phyloP scores from a whole-genome alignment of 1,140 invertebrate species.

The Zaprionus taronus region DNA sequence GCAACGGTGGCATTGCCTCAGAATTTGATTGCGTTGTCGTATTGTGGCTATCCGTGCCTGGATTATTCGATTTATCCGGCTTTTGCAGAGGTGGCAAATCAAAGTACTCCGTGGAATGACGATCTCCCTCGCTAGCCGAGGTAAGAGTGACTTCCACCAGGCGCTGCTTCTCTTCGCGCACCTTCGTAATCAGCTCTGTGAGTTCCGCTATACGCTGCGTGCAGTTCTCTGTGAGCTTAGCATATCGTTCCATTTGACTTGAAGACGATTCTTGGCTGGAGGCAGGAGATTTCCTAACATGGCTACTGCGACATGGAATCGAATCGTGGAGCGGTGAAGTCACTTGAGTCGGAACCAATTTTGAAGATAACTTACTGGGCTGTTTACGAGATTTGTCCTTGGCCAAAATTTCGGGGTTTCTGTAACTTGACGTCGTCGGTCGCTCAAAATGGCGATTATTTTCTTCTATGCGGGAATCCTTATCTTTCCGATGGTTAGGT shows the following conservation, averaged over 20 bases:
- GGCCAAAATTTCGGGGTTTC: not conserved
- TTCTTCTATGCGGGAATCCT: not conserved
- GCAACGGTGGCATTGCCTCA: constrained; percentile 59
- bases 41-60: constrained; percentile 16
- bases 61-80: constrained; percentile 10
- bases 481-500: not conserved
- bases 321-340: not conserved
- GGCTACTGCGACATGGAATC: not conserved
- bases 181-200: constrained; percentile 73
- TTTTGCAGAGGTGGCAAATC: constrained; percentile 55
- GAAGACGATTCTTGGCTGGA: constrained; percentile 18
- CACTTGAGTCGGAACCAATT: not conserved
- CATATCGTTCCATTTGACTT: constrained; percentile 62
- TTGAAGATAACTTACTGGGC: not conserved
- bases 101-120: constrained; percentile 78
- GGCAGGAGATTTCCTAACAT: not conserved
- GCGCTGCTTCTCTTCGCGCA: constrained; percentile 79
- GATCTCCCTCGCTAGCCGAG: constrained; percentile 71
- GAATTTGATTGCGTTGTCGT: constrained; percentile 49
- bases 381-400: not conserved
- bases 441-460: not conserved
- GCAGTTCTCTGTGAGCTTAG: constrained; percentile 73
- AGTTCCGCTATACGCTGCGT: constrained; percentile 76
- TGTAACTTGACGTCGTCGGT: not conserved
- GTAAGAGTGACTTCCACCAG: constrained; percentile 79